Percentiles rank a stretch among this genome's conserved stretches.
phyloP scores from a whole-genome alignment of 2,113 vertebrate genomes.

The Tichodroma muraria region DNA sequence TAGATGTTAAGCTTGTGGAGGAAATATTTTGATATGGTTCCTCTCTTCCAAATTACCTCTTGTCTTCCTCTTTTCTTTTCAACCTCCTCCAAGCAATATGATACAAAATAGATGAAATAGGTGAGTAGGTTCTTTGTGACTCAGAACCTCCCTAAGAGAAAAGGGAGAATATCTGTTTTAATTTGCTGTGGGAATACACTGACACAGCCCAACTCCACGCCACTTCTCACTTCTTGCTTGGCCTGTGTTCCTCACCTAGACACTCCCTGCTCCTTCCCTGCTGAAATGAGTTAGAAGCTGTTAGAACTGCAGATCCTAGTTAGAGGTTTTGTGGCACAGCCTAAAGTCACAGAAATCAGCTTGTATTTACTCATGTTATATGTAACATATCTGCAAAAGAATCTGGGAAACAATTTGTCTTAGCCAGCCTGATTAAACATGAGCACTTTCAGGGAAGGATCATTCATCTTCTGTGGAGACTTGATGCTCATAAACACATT shows the following conservation, averaged over 20 bases:
- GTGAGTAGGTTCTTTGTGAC: slow-evolving; percentile 48
- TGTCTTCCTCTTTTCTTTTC: slow-evolving; percentile 36
- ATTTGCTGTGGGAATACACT: neutral
- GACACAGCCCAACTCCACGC: neutral
- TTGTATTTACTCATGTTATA: neutral
- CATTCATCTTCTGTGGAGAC: neutral
- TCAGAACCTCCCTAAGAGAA: slow-evolving; percentile 26
- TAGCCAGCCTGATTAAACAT: neutral
- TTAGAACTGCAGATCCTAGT: neutral
- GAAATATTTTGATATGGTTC: slow-evolving; percentile 53
- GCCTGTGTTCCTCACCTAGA: neutral
- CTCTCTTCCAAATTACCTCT: slow-evolving; percentile 35
- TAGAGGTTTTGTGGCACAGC: neutral
- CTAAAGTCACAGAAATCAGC: neutral
- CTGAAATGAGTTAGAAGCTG: neutral
- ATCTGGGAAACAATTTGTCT: neutral
- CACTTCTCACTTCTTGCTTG: neutral
- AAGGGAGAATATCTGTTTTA: neutral
- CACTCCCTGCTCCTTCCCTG: neutral
- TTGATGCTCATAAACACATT: neutral
- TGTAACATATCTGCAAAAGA: neutral
- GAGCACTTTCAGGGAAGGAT: neutral
- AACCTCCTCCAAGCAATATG: slow-evolving; percentile 27
- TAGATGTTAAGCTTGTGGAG: slow-evolving; percentile 21
- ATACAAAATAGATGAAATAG: slow-evolving; percentile 45